Conservation (phyloP, 2,797 vertebrate genomes). For the Carduelis carduelis region DNA sequence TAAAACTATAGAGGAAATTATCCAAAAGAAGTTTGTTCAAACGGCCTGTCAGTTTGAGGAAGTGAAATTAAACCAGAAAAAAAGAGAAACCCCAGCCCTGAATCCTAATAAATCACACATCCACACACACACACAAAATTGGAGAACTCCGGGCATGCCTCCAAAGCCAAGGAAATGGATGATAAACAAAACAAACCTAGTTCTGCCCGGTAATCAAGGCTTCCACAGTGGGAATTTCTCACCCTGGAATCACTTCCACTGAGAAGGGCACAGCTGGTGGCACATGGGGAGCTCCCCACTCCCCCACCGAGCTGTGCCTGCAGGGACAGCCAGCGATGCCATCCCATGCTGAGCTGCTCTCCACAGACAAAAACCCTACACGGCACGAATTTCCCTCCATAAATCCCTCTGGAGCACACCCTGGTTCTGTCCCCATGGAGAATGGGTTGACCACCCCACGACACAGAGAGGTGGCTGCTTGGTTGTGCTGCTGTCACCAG, state of each 20-base stretch:
- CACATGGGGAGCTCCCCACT: neutral
- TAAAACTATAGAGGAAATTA: conserved; percentile 61
- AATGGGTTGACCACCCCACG: accelerated
- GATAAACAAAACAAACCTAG: conserved; percentile 61
- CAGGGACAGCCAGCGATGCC: neutral
- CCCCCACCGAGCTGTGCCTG: neutral
- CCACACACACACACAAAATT: neutral
- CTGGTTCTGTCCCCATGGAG: neutral
- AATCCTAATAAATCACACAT: conserved; percentile 49
- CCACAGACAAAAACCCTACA: neutral
- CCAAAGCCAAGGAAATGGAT: conserved; percentile 58
- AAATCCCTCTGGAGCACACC: accelerated
- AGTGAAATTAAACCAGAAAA: conserved; percentile 44
- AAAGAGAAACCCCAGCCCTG: neutral
- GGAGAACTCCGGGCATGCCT: conserved; percentile 51
- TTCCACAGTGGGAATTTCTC: conserved; percentile 31
- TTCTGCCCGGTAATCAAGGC: conserved; percentile 27
- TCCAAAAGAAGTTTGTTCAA: conserved; percentile 45
- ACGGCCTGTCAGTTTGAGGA: conserved; percentile 44
- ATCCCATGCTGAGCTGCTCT: neutral
- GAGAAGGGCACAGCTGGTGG: neutral
- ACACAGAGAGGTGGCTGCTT: neutral
- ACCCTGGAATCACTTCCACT: neutral
- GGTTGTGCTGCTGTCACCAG: neutral
- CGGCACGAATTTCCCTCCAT: accelerated